Evolutionary conservation across 1,140 invertebrate species (phyloP), one percentile per base, ranked within the genome.

Genomic region (Ostrea edulis): DNA sequence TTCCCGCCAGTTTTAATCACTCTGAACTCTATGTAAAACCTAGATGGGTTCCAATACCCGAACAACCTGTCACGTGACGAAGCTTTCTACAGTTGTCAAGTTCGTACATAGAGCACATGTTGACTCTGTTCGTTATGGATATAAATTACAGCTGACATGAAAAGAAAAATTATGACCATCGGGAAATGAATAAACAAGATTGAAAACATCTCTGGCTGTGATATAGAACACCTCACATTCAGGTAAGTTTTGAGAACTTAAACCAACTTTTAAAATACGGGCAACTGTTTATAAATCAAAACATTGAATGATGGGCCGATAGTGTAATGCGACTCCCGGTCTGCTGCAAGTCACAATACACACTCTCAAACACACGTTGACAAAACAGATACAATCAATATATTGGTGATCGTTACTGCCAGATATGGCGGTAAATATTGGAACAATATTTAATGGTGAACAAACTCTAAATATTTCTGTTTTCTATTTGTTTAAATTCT

Each of bases 11-110:
- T 62, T n/a, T n/a, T 62, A 62, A 44, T 44, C 35, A 44, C 55
- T 5, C n/a, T 20, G 55, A n/a, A 62, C 14, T 20, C 14, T 14
- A 71, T 14, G 68, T 22, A 25, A 71, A 77, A 77, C 8, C 68
- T 11, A 77, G 25, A 77, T 77, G 68, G 25, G 68, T 77, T 77
- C 29, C 68, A 22, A 77, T 77, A 29, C 22, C 68, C 68, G 68
- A 29, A 8, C 22, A 77, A 12, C 68, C 12, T 77, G 68, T 77
- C 68, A 77, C 68, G 68, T 77, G 68, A 77, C 25, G 29, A 77
- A 77, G 68, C 68, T 77, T 77, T 77, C n/a, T 5, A 44, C 68
- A 77, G 68, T 77, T 77, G 68, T 77, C 68, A 77, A 77, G 68
- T 77, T 77, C 68, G 25, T 77, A 17, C 68, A 29, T 77, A 77